Conservation (phyloP, 2,888 invertebrate species). For the Cynaeus angustus region DNA sequence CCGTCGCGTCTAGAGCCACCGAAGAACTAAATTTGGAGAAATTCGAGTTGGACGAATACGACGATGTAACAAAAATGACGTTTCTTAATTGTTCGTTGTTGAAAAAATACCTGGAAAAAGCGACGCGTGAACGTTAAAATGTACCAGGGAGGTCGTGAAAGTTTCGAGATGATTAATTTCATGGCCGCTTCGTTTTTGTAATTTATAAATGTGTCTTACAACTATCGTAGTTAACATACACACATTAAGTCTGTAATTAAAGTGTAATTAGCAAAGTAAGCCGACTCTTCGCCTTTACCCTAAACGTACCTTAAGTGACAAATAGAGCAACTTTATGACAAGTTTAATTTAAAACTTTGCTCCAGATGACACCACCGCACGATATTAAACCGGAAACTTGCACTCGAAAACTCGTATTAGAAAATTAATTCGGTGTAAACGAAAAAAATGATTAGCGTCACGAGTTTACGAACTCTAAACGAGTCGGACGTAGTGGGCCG, state of each 20-base stretch:
- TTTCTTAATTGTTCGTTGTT: no score
- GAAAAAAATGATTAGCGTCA: constrained; percentile 26
- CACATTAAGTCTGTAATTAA: not conserved
- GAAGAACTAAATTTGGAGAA: not conserved
- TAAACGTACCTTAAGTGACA: constrained; percentile 24
- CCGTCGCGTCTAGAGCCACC: constrained; percentile 3
- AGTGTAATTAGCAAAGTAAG: constrained; percentile 4
- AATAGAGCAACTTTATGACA: constrained; percentile 32
- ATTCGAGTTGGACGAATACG: not conserved
- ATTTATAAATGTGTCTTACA: not conserved
- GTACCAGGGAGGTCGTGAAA: no score
- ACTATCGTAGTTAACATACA: not conserved
- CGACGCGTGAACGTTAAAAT: no score
- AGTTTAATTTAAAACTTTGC: constrained; percentile 35
- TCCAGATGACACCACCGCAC: constrained; percentile 22
- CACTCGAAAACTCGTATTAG: not conserved
- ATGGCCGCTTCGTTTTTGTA: no score
- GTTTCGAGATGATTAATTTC: no score
- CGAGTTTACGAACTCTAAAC: constrained; percentile 36
- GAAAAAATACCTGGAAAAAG: no score
- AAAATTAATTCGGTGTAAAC: constrained; percentile 2
- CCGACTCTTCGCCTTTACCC: not conserved
- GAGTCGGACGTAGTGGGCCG: constrained; percentile 28
- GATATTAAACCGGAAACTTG: constrained; percentile 16
- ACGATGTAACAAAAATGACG: no score